These are phyloP conservation scores for Callinectes sapidus DNA, from an alignment of 2,888 invertebrate species.

Conservation along the genomic window DNA sequence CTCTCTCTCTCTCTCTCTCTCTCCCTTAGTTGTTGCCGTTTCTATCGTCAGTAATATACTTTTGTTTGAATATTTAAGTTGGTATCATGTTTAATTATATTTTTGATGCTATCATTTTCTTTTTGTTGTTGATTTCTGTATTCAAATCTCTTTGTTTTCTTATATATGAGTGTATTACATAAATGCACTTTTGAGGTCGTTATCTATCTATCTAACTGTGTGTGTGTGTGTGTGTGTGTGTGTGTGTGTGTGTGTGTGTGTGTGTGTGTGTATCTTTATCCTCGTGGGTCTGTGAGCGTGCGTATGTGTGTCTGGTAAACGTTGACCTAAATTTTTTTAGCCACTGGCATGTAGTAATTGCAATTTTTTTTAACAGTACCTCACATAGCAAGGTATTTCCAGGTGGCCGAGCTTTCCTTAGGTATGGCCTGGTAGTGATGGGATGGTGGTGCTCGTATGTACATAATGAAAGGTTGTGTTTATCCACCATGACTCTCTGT, in stretches of 20 bases:
- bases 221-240: constrained; percentile 25
- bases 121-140: too few species aligned
- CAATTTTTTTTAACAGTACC: not conserved
- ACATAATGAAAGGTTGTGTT: too few species aligned
- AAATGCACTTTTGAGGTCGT: not conserved
- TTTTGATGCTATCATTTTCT: too few species aligned
- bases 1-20: not conserved
- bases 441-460: too few species aligned
- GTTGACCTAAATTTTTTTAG: not conserved
- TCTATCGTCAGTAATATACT: too few species aligned
- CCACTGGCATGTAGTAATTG: not conserved
- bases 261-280: not conserved
- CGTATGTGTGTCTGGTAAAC: not conserved
- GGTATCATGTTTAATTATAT: too few species aligned
- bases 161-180: too few species aligned
- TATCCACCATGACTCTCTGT: not conserved
- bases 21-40: not conserved
- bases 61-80: too few species aligned
- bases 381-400: not conserved
- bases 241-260: not conserved
- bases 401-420: not conserved
- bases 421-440: too few species aligned
- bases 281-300: not conserved
- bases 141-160: not conserved
- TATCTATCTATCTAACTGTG: not conserved